Base-by-base conservation (phyloP, 2,797 vertebrate species). In the Chaenodraco wilsoni region DNA sequence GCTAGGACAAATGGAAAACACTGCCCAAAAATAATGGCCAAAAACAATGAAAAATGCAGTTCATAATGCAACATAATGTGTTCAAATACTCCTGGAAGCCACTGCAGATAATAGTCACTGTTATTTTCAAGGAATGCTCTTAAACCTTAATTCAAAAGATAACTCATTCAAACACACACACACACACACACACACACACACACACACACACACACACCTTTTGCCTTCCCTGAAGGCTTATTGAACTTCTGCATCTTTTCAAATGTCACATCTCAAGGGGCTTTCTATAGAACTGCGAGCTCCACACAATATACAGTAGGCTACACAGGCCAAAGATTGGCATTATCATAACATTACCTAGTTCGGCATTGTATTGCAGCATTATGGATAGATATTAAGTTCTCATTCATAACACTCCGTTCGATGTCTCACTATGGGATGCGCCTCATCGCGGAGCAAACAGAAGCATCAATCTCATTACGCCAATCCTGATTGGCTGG, bases 371-470 rank as follows among this genome's bases (percentile, higher is more conserved):
- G 33, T 43, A 16, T 54, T 64, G 49, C 17, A 70, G 45, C 48
- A 60, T 73, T 79, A 76, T 44, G 68, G 17, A 14, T 74, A 70
- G 52, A 63, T 55, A 56, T 76, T 68, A 82, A 65, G 67, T 1
- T 21, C 2, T 21, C 21, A 21, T 21, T 21, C 21, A 21, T 21
- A 21, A 21, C 2, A 21, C 21, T 21, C 21, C 21, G 21, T 21
- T 21, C 21, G 21, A 21, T 21, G 21, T 21, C 21, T 21, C 21
- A 21, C 2, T 21, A 21, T 21, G 21, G 21, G 21, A 21, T 21
- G 21, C 21, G 21, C 21, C 21, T 21, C 21, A 21, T 21, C 21
- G 21, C 21, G 21, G 21, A 21, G 21, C 21, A 21, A 21, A 21
- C 21, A 21, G 21, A 21, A 21, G 21, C 21, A 21, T 21, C 21